Conservation (phyloP, 2,888 invertebrate species). For the Xestia rhomboidea region DNA sequence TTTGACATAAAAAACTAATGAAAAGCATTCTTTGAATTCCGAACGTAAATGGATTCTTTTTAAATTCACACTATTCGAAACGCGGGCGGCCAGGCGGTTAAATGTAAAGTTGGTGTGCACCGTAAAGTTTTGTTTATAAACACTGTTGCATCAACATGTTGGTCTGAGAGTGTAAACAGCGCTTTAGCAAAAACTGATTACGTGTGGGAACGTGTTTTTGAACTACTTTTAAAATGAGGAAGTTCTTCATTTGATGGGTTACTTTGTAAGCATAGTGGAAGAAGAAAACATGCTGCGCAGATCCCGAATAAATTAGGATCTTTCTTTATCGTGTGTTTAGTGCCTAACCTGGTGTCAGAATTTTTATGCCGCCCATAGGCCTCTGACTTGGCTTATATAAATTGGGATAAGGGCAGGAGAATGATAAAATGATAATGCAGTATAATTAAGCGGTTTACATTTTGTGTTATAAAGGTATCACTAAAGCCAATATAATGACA, state of each 20-base stretch:
- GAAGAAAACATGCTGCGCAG: background rate
- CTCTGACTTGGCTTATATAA: no score
- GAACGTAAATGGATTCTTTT: slow-evolving; percentile 60
- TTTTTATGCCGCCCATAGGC: no score
- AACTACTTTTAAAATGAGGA: background rate
- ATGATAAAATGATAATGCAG: background rate
- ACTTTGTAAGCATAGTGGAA: background rate
- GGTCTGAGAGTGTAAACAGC: slow-evolving; percentile 35
- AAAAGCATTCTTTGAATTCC: slow-evolving; percentile 54
- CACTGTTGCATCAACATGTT: slow-evolving; percentile 39
- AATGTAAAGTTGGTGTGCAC: slow-evolving; percentile 28
- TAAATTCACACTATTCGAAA: slow-evolving; percentile 42
- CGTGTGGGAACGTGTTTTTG: background rate
- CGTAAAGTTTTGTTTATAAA: slow-evolving; percentile 43
- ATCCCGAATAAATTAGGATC: background rate
- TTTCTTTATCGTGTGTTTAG: no score
- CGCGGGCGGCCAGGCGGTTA: background rate
- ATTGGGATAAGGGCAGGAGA: background rate
- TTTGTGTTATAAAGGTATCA: background rate
- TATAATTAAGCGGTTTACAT: background rate
- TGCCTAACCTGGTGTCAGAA: no score
- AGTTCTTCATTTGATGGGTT: background rate
- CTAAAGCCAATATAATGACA: background rate
- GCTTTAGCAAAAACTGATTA: slow-evolving; percentile 37
- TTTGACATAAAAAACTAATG: slow-evolving; percentile 46